Evolutionary conservation across 2,797 vertebrate genomes (phyloP), one percentile per base, ranked within the genome.

Genomic region (Melanitta fusca): DNA sequence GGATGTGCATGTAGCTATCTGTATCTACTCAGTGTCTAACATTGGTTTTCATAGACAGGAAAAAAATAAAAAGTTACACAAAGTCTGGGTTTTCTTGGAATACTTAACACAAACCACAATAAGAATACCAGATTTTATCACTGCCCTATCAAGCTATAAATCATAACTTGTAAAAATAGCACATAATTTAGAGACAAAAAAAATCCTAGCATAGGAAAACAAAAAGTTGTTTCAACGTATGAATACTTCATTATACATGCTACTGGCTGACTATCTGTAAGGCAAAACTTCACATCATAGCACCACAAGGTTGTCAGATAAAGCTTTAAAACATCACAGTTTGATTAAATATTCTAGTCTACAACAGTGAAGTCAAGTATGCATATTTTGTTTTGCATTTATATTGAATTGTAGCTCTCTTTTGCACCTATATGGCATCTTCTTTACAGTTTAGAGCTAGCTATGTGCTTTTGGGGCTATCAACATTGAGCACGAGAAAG

Each of bases 111-210:
- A 77, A 72, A 80, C 28, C 45, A 80, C 54, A 69, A 17, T 89
- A 94, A 88, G 64, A 80, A 71, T 41, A 13, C 36, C 86, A 83
- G 71, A 85, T 89, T 92, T 94, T 85, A 82, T 87, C 80, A 74
- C 87, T 69, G 53, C 91, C 90, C 77, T 93, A 51, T 89, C 80
- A 85, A 78, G 58, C 69, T 93, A 80, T 64, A 96, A 96, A 96
- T 90, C 83, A 95, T 66, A 75, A 91, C 80, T 47, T 89, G 43
- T 83, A 95, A 94, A 88, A 85, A 79, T 3, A 92, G 72, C 65
- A 86, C 64, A 68, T 85, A 95, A 96, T 86, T 96, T 70, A 88
- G 66, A 93, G 91, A 96, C 58, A 20, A 94, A 96, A 96, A 94
- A 88, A 95, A 87, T 71, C 74, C 49, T 84, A 85, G 51, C 45